Evolutionary conservation across 1,140 invertebrate genomes (phyloP).

Genomic region (Drosophila burlai): DNA sequence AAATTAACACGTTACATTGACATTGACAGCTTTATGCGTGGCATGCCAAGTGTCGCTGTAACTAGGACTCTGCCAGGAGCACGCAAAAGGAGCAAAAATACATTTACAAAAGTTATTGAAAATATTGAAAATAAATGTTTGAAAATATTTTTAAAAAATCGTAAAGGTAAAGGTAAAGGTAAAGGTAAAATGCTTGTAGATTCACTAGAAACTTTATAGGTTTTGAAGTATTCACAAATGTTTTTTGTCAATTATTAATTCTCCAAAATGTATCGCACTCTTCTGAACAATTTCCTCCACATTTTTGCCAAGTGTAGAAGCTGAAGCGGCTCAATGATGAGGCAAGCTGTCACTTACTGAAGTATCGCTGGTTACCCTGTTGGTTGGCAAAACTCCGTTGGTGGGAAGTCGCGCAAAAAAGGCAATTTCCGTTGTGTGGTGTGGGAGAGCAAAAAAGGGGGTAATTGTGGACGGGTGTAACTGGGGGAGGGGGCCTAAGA

Average conservation of each 20-base stretch:
- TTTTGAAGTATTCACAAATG: not conserved
- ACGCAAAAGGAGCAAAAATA: not conserved
- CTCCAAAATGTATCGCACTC: too few relatives aligned
- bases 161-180: too few relatives aligned
- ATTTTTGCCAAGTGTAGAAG: conserved; percentile 8
- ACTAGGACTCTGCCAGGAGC: conserved; percentile 24
- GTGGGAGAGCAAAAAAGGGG: conserved; percentile 32
- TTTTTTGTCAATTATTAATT: not conserved
- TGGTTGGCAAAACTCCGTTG: conserved; percentile 16
- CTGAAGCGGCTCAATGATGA: conserved; percentile 17
- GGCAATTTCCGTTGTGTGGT: conserved; percentile 74
- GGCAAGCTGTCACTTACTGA: conserved; percentile 63
- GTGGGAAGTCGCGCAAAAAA: conserved; percentile 71
- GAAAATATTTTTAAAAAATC: not conserved
- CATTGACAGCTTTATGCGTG: conserved; percentile 82
- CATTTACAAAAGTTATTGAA: conserved; percentile 9
- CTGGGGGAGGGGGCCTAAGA: not conserved
- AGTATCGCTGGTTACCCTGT: conserved; percentile 34
- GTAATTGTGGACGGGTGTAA: not conserved
- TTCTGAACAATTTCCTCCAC: rapidly evolving
- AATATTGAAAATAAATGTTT: not conserved
- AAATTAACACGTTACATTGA: conserved; percentile 84
- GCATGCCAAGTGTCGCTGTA: conserved; percentile 71
- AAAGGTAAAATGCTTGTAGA: not conserved
- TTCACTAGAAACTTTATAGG: too few relatives aligned